Evolutionary conservation across 2,113 vertebrate species (phyloP), one percentile per base, ranked within the genome.

Genomic region (Bostrychus sinensis): DNA sequence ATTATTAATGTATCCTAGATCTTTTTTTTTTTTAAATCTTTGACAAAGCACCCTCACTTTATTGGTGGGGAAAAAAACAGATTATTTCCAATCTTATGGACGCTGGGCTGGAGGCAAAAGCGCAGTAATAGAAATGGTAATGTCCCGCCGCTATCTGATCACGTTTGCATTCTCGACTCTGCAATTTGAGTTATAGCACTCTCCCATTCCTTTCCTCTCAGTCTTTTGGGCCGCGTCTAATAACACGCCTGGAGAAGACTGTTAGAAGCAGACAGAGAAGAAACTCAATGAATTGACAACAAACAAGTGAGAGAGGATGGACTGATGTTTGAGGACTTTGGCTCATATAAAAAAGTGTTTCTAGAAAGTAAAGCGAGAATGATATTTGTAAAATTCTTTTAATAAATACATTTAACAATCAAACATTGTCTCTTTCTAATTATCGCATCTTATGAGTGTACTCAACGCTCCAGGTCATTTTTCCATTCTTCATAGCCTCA

Each of bases 71-170:
- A n/a, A n/a, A 64, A 65, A 58, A 60, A 62, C 65, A 46, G 54
- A 70, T 63, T 56, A 55, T 73, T 72, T 81, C 55, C 54, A 41
- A n/a, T 9, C 0, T 53, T 80, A 68, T 16, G n/a, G 39, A 64
- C 54, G 41, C 63, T 16, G 20, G 66, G 53, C 39, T 67, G 46
- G 57, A 80, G 78, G 80, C 72, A 65, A 75, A 81, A 67, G 65
- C 59, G 60, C 70, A 46, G 62, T 77, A 84, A 82, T 84, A 66
- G 87, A 84, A 88, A 88, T 86, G 82, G 66, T 85, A 81, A 84
- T 82, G 81, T 77, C 62, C 71, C 75, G 17, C 59, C 56, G 46
- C 62, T 68, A 81, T 87, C 83, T 78, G 83, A 78, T 84, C 76
- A 64, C 56, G 39, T 83, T 62, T 43, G 68, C 69, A 30, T 78